phyloP scores from a whole-genome alignment of 2,113 vertebrate species.

The Xiphophorus maculatus region DNA sequence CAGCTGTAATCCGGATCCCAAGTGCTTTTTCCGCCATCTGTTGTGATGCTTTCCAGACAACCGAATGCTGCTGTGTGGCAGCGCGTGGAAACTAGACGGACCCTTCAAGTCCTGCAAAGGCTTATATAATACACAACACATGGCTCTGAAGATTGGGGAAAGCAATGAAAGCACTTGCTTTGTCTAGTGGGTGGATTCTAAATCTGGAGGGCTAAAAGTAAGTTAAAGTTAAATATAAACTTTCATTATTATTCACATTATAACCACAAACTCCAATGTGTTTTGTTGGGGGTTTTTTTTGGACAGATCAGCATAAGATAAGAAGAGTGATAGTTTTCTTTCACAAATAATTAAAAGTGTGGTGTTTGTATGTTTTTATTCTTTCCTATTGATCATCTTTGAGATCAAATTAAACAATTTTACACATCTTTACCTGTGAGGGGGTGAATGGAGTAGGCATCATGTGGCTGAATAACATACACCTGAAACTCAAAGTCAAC shows the following conservation, averaged over 20 bases:
- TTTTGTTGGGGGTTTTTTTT: not conserved
- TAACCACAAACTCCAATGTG: not conserved
- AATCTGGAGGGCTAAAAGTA: not conserved
- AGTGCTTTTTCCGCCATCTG: slow-evolving; percentile 44
- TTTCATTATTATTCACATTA: not conserved
- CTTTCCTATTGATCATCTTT: not conserved
- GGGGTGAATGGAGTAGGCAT: slow-evolving; percentile 86
- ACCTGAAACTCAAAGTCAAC: slow-evolving; percentile 92
- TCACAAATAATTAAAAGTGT: no score
- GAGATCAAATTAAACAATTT: not conserved
- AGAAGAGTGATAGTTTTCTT: no score
- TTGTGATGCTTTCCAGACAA: slow-evolving; percentile 62
- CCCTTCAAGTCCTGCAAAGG: slow-evolving; percentile 35
- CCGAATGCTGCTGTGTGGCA: slow-evolving; percentile 39
- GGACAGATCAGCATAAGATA: no score
- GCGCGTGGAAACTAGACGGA: slow-evolving; percentile 34
- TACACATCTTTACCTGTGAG: slow-evolving; percentile 79
- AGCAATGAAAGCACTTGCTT: slow-evolving; percentile 33
- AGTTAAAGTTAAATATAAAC: not conserved
- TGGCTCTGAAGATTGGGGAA: not conserved
- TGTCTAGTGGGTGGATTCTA: not conserved
- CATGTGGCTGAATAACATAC: slow-evolving; percentile 81
- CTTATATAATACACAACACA: slow-evolving; percentile 34
- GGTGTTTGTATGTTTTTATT: no score
- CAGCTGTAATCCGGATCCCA: slow-evolving; percentile 24